Evolutionary conservation across 1,140 invertebrate genomes (phyloP), one percentile per base, ranked within the genome.

Genomic region (Hyles vespertilio): DNA sequence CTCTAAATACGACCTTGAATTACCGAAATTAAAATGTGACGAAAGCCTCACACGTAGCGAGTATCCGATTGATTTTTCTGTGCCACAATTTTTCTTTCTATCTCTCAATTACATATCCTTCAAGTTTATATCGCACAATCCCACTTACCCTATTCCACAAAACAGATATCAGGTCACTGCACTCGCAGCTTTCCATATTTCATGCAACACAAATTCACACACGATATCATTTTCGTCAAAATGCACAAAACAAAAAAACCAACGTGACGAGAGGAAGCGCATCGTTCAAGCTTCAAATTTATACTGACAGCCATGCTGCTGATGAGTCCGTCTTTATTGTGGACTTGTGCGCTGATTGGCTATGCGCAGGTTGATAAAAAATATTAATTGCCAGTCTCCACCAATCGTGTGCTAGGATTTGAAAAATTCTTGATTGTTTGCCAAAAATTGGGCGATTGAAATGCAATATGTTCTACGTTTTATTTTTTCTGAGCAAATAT

Each of bases 241-340:
- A 72, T 82, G 72, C 79, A 87, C 82, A 86, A 86, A 87, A 79
- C 87, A 87, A 89, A 87, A 86, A 84, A 86, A 87, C 79, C 83
- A 83, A 85, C 69, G 78, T 81, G 77, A 80, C 89, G 91, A 92
- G 92, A 93, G 93, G 94, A 93, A 94, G 93, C 92, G 91, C 94
- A 94, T 94, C 90, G 90, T 93, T 89, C 90, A 92, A 92, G 90
- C 90, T 92, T 93, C 93, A 94, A 93, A 94, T 95, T 93, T 95
- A 95, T 95, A 95, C 94, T 95, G 94, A 93, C 94, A 94, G 93
- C 94, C 93, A 94, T 94, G 92, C 93, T 94, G 93, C 92, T 91
- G 92, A 92, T 91, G 92, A 92, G 92, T 91, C 92, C 92, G 92
- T 93, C 92, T 94, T 94, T 94, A 93, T 93, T 91, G 90, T 90